Percentiles rank a stretch among this genome's conserved stretches.
phyloP scores from a whole-genome alignment of 1,140 invertebrate genomes.

The Metopolophium dirhodum region DNA sequence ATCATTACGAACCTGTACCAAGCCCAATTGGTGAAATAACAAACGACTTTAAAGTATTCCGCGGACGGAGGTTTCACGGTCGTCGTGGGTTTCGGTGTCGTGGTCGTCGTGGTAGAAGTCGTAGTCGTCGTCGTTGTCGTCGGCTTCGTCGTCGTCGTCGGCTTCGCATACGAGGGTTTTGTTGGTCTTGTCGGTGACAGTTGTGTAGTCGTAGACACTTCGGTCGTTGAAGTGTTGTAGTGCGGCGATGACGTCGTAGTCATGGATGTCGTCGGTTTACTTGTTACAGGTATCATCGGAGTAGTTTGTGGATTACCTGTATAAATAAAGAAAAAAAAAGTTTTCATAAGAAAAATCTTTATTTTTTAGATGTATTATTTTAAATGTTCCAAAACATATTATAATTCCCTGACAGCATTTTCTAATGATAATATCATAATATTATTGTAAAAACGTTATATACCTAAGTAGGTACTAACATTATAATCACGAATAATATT shows the following conservation, averaged over 20 bases:
- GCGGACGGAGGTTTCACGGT: conserved; percentile 39
- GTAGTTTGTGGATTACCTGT: background rate
- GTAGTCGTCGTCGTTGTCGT: conserved; percentile 28
- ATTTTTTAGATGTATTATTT: background rate
- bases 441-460: no score
- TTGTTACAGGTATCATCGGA: conserved; percentile 23
- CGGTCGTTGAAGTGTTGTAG: conserved; percentile 9
- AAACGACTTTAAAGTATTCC: conserved; percentile 69
- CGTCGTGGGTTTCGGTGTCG: background rate
- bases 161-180: conserved; percentile 29
- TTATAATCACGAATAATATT: no score
- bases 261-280: conserved; percentile 15
- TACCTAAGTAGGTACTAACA: no score
- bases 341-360: background rate
- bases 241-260: conserved; percentile 8
- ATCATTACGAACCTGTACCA: conserved; percentile 67
- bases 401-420: no score
- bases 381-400: background rate
- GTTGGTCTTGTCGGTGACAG: conserved; percentile 2
- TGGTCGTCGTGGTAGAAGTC: background rate
- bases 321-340: background rate
- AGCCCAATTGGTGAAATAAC: conserved; percentile 77
- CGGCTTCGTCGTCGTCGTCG: background rate
- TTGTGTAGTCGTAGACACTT: conserved; percentile 18
- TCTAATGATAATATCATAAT: no score